Percentiles rank a stretch among this genome's conserved stretches.
Conservation (phyloP, 1,140 invertebrate genomes). For the Drosophila ambigua region DNA sequence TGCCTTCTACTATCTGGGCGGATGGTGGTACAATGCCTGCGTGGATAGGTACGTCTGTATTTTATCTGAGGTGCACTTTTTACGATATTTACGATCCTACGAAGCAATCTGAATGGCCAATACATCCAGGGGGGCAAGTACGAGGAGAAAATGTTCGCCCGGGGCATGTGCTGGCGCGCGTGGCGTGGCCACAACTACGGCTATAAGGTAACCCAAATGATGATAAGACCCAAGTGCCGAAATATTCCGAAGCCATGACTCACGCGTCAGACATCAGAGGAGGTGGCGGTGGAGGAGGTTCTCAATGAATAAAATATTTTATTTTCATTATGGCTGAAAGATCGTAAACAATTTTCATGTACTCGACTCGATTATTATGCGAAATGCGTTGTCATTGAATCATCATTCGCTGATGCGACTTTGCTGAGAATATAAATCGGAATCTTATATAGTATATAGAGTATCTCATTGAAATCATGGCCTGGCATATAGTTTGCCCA, state of each 20-base stretch:
- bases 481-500: constrained; percentile 4
- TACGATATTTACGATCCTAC: rapidly evolving
- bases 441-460: constrained; percentile 8
- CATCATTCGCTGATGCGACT: constrained; percentile 3
- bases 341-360: constrained; percentile 27
- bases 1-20: constrained; percentile 86
- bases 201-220: constrained; percentile 61
- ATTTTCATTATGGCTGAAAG: constrained; percentile 5
- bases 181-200: constrained; percentile 73
- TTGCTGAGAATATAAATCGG: constrained; percentile 13
- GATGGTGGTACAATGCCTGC: constrained; percentile 87
- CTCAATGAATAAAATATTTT: constrained; percentile 16
- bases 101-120: constrained; percentile 67
- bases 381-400: constrained; percentile 44
- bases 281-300: neutral
- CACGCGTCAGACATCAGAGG: constrained; percentile 1
- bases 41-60: constrained; percentile 52
- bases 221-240: constrained; percentile 66
- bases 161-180: constrained; percentile 70
- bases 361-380: constrained; percentile 32
- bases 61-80: neutral
- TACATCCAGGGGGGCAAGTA: constrained; percentile 61
- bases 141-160: constrained; percentile 59
- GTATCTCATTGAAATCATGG: constrained; percentile 25
- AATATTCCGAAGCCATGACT: constrained; percentile 27